Conservation (phyloP, 2,888 invertebrate genomes). For the Perithous albicinctus region DNA sequence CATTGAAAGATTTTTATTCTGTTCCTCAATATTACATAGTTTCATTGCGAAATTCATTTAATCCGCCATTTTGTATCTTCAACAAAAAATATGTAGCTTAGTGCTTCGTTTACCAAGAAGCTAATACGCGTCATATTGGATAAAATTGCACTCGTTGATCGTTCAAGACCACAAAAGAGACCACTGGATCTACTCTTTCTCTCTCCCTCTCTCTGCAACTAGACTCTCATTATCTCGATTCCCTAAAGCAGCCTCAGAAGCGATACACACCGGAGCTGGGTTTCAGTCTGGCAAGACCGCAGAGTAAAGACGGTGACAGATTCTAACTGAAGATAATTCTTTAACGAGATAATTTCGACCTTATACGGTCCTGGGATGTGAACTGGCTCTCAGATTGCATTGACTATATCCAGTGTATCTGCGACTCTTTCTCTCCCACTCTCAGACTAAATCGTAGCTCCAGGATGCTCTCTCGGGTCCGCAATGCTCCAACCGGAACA, state of each 20-base stretch:
- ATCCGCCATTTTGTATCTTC: too few relatives aligned
- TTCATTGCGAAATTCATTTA: too few relatives aligned
- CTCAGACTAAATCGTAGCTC: not conserved
- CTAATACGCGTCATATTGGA: too few relatives aligned
- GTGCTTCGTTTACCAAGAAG: too few relatives aligned
- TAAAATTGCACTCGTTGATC: slow-evolving; percentile 15
- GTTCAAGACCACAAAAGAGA: not conserved
- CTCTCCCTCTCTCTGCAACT: not conserved
- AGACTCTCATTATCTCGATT: slow-evolving; percentile 20
- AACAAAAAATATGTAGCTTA: too few relatives aligned
- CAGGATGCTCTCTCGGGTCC: not conserved
- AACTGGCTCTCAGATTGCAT: slow-evolving; percentile 15
- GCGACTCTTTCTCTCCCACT: not conserved
- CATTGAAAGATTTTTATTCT: too few relatives aligned
- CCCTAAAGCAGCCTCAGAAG: not conserved
- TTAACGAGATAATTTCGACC: slow-evolving; percentile 67
- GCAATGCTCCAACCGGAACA: slow-evolving; percentile 37
- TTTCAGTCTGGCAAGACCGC: not conserved
- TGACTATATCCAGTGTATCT: slow-evolving; percentile 8
- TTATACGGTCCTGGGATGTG: slow-evolving; percentile 35
- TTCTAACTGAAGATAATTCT: slow-evolving; percentile 61
- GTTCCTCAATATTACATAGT: too few relatives aligned
- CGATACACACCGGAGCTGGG: not conserved
- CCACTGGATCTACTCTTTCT: not conserved
- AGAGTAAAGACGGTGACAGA: slow-evolving; percentile 51